Percentiles rank a stretch among this genome's conserved stretches.
phyloP scores from a whole-genome alignment of 2,888 invertebrate genomes.

The Agonopterix alstromeriana region DNA sequence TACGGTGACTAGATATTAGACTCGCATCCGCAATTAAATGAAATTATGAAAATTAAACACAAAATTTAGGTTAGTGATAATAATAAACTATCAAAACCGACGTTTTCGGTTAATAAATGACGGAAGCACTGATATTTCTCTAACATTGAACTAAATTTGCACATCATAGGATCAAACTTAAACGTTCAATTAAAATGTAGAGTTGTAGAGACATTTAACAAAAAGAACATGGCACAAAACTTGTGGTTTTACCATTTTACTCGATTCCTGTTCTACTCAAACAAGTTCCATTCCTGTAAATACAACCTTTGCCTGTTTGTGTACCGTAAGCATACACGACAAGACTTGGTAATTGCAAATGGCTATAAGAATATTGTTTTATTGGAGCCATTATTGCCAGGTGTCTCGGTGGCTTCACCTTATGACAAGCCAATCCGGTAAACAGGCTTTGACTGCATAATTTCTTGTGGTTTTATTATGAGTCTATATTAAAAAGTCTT shows the following conservation, averaged over 20 bases:
- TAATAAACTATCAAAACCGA: too few relatives aligned
- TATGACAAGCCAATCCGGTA: constrained; percentile 16
- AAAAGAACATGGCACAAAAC: background rate
- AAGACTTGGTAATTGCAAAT: constrained; percentile 29
- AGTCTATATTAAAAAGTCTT: background rate
- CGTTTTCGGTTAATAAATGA: too few relatives aligned
- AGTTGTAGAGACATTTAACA: background rate
- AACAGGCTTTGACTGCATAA: constrained; percentile 26
- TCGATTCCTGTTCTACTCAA: constrained; percentile 5
- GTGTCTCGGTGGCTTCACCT: constrained; percentile 18
- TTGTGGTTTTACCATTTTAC: constrained; percentile 1
- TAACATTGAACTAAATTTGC: too few relatives aligned
- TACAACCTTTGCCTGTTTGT: constrained; percentile 8
- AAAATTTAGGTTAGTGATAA: too few relatives aligned
- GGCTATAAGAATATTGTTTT: constrained; percentile 29
- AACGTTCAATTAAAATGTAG: background rate
- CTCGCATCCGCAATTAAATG: too few relatives aligned
- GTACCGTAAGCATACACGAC: constrained; percentile 17
- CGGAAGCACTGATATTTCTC: too few relatives aligned
- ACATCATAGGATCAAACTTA: too few relatives aligned
- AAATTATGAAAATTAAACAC: too few relatives aligned
- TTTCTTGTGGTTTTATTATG: constrained; percentile 15
- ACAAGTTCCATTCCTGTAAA: constrained; percentile 7
- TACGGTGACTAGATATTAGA: too few relatives aligned
- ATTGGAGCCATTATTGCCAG: constrained; percentile 41